Evolutionary conservation across 2,888 invertebrate genomes (phyloP).

Genomic region (Sphecodes monilicornis): DNA sequence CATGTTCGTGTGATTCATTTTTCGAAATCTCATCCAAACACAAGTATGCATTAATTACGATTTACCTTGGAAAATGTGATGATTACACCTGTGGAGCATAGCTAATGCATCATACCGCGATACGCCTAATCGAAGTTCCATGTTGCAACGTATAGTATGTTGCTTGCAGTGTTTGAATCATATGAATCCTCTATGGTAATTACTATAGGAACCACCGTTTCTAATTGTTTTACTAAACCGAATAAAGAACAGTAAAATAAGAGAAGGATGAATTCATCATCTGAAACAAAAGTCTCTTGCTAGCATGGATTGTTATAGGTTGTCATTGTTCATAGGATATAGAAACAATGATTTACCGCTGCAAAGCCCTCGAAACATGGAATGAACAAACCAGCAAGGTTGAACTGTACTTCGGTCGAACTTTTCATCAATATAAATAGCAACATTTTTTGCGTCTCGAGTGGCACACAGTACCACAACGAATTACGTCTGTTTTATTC

Average conservation of each 20-base stretch:
- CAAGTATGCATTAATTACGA: too few species aligned
- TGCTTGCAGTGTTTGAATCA: too few species aligned
- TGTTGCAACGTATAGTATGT: too few species aligned
- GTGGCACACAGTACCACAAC: not conserved
- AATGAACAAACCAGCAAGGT: not conserved
- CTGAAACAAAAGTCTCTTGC: not conserved
- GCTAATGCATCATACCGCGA: not conserved
- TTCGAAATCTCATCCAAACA: too few species aligned
- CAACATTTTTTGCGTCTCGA: not conserved
- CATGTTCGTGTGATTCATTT: too few species aligned
- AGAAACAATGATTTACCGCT: not conserved
- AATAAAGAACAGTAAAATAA: not conserved
- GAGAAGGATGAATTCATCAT: not conserved
- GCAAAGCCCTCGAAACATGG: not conserved
- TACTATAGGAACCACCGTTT: not conserved
- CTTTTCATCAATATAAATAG: conserved; percentile 31
- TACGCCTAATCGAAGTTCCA: not conserved
- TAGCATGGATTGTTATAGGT: not conserved
- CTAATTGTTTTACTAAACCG: not conserved
- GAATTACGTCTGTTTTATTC: not conserved
- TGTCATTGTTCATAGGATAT: not conserved
- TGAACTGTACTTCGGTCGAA: not conserved
- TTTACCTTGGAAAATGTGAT: too few species aligned
- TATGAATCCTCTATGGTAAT: not conserved
- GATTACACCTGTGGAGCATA: too few species aligned